Base-by-base conservation (phyloP, 1,140 invertebrate species). In the Tetramorium alpestre region DNA sequence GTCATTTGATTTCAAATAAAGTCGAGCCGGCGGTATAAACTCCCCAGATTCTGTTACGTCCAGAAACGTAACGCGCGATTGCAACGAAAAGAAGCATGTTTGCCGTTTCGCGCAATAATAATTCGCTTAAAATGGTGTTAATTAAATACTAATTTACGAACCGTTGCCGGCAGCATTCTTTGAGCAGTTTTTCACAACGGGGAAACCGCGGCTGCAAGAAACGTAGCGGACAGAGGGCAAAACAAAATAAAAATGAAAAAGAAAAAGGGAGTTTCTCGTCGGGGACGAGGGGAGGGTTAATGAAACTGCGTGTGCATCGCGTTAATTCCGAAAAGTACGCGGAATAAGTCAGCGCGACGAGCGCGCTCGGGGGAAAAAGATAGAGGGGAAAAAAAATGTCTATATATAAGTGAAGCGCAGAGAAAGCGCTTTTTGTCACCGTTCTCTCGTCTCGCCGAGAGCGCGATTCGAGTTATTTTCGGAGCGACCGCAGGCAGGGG, bases 241-340 rank as follows among this genome's bases (percentile, higher is more conserved):
- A 60, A 54, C 3, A 5, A 38, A 13, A 77, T 64, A 56, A n/a
- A 58, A 41, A 51, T 33, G 3, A 33, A 33, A 33, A 33, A 2
- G 28, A 33, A 33, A 33, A 33, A 33, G 33, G 41, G 11, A 51
- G 70, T 82, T 33, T 22, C 33, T 56, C 47, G 5, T 7, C 10
- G 33, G 49, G 13, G 11, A 54, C 56, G 10, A 69, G 51, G 67
- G 51, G 38, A 56, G 38, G 54, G 77, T 38, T 56, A 75, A 58
- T 82, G 18, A 58, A 87, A 87, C 60, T 69, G 51, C 76, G 49
- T 47, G 51, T 51, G 18, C 67, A 56, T 82, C 67, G 73, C 70
- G 88, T 90, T 89, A 86, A 90, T 90, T 90, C 82, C 60, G 62
- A 89, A 82, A 90, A 90, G 88, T 90, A 86, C 87, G 70, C 72